A percentile compares a stretch with the other conserved stretches of the same genome.
phyloP scores from a whole-genome alignment of 1,140 invertebrate genomes.

The Orius insidiosus region DNA sequence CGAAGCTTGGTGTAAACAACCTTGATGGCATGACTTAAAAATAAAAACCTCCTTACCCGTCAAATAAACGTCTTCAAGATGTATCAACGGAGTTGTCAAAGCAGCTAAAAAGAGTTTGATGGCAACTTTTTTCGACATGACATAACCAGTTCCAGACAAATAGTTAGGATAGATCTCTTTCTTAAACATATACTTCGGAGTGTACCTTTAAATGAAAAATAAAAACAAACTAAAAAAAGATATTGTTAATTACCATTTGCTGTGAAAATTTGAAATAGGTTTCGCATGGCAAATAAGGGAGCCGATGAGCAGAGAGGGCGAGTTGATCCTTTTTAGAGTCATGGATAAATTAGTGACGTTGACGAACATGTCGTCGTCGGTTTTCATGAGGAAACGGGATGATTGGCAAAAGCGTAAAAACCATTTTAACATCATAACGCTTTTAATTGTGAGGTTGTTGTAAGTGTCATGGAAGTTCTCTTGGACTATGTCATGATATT shows the following conservation, averaged over 20 bases:
- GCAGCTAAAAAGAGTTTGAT: slow-evolving; percentile 47
- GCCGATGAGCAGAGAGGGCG: slow-evolving; percentile 23
- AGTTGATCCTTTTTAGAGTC: slow-evolving; percentile 3
- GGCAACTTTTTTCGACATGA: slow-evolving; percentile 53
- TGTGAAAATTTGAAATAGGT: slow-evolving; percentile 25
- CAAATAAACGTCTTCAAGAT: slow-evolving; percentile 73
- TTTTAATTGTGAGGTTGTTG: slow-evolving; percentile 83
- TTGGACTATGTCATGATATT: slow-evolving; percentile 72
- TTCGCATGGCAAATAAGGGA: slow-evolving; percentile 25
- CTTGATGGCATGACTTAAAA: background rate
- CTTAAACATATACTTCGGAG: slow-evolving; percentile 59
- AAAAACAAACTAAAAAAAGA: slow-evolving; percentile 2
- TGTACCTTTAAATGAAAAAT: slow-evolving; percentile 49
- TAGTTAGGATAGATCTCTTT: slow-evolving; percentile 61
- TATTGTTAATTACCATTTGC: slow-evolving; percentile 32
- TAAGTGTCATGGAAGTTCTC: slow-evolving; percentile 79
- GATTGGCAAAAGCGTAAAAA: slow-evolving; percentile 32
- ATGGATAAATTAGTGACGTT: slow-evolving; percentile 38
- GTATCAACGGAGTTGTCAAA: slow-evolving; percentile 46
- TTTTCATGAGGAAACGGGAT: slow-evolving; percentile 50
- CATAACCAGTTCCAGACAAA: slow-evolving; percentile 68
- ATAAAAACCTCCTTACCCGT: slow-evolving; percentile 55
- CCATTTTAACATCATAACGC: slow-evolving; percentile 71
- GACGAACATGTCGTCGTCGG: slow-evolving; percentile 70
- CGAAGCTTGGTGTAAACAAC: too few species aligned